A percentile compares a stretch with the other conserved stretches of the same genome.
Evolutionary conservation across 2,797 vertebrate species (phyloP).

Genomic region (Peromyscus nudipes): DNA sequence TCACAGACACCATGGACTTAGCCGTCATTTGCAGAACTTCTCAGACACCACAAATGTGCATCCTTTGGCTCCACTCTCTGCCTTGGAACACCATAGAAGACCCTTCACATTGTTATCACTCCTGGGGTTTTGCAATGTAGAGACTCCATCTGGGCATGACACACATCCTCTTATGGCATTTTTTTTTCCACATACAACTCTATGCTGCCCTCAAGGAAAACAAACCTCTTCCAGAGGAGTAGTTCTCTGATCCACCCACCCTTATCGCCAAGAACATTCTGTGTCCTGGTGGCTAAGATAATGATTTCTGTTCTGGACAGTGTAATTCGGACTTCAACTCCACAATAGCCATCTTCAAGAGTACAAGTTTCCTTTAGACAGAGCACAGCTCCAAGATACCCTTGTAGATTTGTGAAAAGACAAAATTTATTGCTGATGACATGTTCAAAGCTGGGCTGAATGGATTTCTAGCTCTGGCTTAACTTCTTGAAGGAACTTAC

Average conservation of each 20-base stretch:
- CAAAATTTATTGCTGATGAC: background rate
- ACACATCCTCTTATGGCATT: background rate
- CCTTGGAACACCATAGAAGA: conserved; percentile 96
- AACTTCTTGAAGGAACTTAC: conserved; percentile 53
- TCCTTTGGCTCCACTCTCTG: conserved; percentile 97
- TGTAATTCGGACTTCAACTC: background rate
- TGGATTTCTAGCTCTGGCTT: conserved; percentile 1
- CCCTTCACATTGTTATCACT: conserved; percentile 87
- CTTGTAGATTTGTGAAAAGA: background rate
- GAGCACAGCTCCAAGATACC: background rate
- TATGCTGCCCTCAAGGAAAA: background rate
- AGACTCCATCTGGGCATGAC: background rate
- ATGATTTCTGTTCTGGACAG: background rate
- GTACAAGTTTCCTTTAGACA: background rate
- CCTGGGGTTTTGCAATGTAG: background rate
- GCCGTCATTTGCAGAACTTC: conserved; percentile 95
- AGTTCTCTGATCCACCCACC: accelerated
- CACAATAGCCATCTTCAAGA: background rate
- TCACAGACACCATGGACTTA: conserved; percentile 99
- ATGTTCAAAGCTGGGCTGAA: background rate
- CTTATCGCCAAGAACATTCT: background rate
- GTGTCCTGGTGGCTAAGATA: background rate
- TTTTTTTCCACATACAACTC: background rate
- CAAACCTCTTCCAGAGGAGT: background rate
- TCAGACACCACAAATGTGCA: conserved; percentile 97